These are phyloP conservation scores for Beroe ovata DNA, from an alignment of 37 sponge, comb jelly and placozoan species.

Conservation along the genomic window DNA sequence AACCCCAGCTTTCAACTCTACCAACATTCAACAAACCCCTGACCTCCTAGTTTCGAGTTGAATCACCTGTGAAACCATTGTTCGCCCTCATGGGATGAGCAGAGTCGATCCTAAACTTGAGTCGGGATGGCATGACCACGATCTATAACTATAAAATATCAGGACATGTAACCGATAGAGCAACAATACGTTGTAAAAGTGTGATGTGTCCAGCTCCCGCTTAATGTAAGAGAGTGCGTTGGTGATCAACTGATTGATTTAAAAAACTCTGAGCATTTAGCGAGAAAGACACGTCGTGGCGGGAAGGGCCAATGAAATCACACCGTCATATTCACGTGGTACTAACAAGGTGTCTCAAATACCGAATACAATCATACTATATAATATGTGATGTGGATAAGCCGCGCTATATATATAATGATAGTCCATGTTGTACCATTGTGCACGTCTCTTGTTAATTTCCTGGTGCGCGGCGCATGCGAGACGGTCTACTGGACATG, in stretches of 20 bases:
- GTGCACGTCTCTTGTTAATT: no score
- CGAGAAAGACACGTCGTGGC: background rate
- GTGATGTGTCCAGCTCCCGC: no score
- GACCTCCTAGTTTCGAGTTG: no score
- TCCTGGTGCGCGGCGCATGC: no score
- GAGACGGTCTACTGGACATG: no score
- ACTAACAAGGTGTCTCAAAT: background rate
- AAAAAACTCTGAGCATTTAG: background rate
- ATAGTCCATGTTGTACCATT: no score
- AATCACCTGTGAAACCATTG: background rate
- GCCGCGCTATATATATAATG: no score
- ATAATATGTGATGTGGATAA: background rate
- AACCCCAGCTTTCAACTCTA: no score
- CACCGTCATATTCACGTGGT: background rate
- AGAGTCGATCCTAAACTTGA: slow-evolving; percentile 31
- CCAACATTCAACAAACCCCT: no score
- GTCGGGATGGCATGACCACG: slow-evolving; percentile 16
- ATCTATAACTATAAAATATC: background rate
- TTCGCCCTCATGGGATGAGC: slow-evolving; percentile 8
- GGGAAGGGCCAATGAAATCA: background rate
- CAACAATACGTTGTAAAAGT: no score
- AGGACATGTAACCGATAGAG: no score
- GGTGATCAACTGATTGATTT: background rate
- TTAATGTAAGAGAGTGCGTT: no score
- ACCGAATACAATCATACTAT: background rate